A percentile compares a stretch with the other conserved stretches of the same genome.
Evolutionary conservation across 2,113 vertebrate species (phyloP).

Genomic region (Oryzias melastigma): DNA sequence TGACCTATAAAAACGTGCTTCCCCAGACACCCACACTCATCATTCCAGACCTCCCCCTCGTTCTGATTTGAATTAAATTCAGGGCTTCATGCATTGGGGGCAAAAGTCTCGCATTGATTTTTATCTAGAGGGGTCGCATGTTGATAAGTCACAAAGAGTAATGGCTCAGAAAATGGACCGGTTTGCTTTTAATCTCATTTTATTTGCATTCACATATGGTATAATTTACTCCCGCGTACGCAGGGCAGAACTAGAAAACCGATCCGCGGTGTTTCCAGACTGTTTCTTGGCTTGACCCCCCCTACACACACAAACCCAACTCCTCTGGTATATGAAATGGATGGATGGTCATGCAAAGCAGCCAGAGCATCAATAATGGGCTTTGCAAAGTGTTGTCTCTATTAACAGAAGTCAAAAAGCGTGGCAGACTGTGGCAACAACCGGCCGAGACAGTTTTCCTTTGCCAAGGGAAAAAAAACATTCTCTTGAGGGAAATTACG

Average conservation of each 20-base stretch:
- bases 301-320: too few relatives aligned
- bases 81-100: neutral
- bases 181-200: slow-evolving; percentile 24
- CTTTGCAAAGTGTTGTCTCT: neutral
- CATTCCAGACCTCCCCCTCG: slow-evolving; percentile 2
- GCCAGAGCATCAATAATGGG: slow-evolving; percentile 12
- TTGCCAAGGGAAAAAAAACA: slow-evolving; percentile 12
- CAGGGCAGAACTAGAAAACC: slow-evolving; percentile 4
- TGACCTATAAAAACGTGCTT: slow-evolving; percentile 54
- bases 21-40: slow-evolving; percentile 15
- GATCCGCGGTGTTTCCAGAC: neutral
- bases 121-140: slow-evolving; percentile 18
- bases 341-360: slow-evolving; percentile 4
- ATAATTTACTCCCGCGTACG: slow-evolving; percentile 3
- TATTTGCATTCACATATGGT: slow-evolving; percentile 21
- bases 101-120: slow-evolving; percentile 25
- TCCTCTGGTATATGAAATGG: neutral
- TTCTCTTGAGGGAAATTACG: neutral
- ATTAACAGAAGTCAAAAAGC: slow-evolving; percentile 23
- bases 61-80: slow-evolving; percentile 13
- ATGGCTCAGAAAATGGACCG: neutral
- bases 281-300: neutral
- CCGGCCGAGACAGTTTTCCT: slow-evolving; percentile 10
- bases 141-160: slow-evolving; percentile 7
- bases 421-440: slow-evolving; percentile 8